These are phyloP conservation scores for Tetranychus truncatus DNA, from an alignment of 2,888 invertebrate genomes.

Conservation along the genomic window DNA sequence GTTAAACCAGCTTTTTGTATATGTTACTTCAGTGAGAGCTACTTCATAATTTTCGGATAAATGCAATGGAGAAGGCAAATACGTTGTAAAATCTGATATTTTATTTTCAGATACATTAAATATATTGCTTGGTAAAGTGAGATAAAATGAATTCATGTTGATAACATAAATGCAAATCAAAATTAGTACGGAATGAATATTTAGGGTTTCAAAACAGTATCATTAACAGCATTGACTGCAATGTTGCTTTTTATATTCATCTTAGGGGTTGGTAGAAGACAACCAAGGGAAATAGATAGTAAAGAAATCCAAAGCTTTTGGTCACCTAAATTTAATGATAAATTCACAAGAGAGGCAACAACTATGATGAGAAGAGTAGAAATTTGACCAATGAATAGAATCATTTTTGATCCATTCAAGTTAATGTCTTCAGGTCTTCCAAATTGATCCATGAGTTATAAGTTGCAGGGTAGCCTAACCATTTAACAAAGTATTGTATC, in stretches of 20 bases:
- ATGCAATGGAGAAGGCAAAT: neutral
- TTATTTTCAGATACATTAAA: neutral
- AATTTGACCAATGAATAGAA: neutral
- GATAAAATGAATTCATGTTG: neutral
- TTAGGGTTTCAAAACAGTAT: neutral
- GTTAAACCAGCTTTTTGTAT: neutral
- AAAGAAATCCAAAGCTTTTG: neutral
- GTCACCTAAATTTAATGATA: neutral
- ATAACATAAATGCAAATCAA: fast-evolving
- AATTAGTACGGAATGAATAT: fast-evolving
- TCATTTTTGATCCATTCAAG: neutral
- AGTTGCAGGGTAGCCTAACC: neutral
- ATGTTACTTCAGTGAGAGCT: neutral
- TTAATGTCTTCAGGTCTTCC: neutral
- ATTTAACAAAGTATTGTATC: neutral
- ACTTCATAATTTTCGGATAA: neutral
- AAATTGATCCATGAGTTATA: neutral
- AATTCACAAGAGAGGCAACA: neutral
- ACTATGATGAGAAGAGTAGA: neutral
- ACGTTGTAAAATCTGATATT: neutral
- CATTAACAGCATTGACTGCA: neutral
- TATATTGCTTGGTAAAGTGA: neutral
- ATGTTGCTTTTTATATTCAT: neutral
- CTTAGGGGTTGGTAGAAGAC: neutral
- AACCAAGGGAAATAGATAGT: neutral